Conservation (phyloP, 2,797 vertebrate species). For the Chiloscyllium punctatum region DNA sequence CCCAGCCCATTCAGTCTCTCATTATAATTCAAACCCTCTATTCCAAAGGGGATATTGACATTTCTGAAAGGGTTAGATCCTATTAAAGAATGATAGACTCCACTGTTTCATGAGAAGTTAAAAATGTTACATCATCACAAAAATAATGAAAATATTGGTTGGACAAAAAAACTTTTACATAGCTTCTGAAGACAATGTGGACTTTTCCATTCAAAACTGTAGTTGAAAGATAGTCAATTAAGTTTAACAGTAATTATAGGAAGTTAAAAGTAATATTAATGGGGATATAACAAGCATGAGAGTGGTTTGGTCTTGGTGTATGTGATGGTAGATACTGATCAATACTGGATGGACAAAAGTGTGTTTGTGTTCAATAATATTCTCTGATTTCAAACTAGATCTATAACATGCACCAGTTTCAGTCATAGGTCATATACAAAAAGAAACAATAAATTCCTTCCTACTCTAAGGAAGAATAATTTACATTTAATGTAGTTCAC, state of each 20-base stretch:
- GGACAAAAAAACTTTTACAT: not conserved
- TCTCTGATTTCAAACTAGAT: not conserved
- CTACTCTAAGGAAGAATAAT: not conserved
- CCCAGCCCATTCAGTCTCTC: too few species aligned
- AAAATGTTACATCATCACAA: not conserved
- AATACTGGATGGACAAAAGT: not conserved
- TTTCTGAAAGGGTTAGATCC: not conserved
- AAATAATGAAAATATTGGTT: not conserved
- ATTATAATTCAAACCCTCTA: too few species aligned
- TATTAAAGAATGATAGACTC: not conserved
- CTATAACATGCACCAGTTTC: not conserved
- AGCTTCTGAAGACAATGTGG: not conserved
- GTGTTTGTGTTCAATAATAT: not conserved
- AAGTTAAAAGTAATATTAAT: not conserved
- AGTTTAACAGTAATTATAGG: not conserved
- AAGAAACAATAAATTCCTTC: not conserved
- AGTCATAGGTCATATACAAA: not conserved
- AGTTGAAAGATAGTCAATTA: not conserved
- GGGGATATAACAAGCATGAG: not conserved
- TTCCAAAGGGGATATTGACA: not conserved
- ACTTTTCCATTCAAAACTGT: not conserved
- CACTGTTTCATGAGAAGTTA: not conserved
- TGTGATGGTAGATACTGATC: not conserved
- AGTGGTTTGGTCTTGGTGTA: not conserved
- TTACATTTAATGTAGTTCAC: not conserved